Percentiles rank a stretch among this genome's conserved stretches.
These are phyloP conservation scores for Macrobrachium nipponense DNA, from an alignment of 1,140 invertebrate species.

Conservation along the genomic window DNA sequence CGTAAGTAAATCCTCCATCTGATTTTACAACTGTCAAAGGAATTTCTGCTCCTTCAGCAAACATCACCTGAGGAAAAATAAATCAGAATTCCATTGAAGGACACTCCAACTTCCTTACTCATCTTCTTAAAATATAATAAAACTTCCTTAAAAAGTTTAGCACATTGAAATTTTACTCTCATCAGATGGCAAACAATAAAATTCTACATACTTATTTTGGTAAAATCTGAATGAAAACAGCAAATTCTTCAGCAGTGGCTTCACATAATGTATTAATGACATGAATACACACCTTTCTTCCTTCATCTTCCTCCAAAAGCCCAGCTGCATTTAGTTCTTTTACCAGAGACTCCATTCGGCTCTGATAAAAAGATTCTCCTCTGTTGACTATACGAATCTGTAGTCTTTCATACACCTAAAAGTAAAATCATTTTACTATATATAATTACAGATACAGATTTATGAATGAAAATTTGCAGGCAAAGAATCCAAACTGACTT, in stretches of 20 bases:
- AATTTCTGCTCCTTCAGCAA: conserved; percentile 74
- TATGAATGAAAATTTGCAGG: too few species aligned
- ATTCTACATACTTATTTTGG: too few species aligned
- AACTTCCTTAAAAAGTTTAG: background rate
- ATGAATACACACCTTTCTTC: conserved; percentile 75
- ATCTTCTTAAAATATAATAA: too few species aligned
- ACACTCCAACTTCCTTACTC: background rate
- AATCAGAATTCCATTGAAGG: background rate
- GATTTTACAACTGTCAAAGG: conserved; percentile 97
- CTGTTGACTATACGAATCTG: conserved; percentile 78
- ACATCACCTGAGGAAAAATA: conserved; percentile 78
- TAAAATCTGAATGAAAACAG: too few species aligned
- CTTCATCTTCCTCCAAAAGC: conserved; percentile 84
- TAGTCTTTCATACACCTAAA: conserved; percentile 72
- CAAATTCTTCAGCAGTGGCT: too few species aligned
- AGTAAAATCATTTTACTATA: background rate
- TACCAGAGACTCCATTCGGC: conserved; percentile 87
- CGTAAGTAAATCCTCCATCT: conserved; percentile 98
- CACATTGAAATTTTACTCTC: background rate
- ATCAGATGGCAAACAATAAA: too few species aligned
- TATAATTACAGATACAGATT: conserved; percentile 70
- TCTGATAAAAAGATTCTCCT: conserved; percentile 99
- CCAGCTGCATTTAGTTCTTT: conserved; percentile 81
- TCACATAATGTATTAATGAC: background rate
- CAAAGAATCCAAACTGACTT: too few species aligned